Base-by-base conservation (phyloP, 2,797 vertebrate genomes). In the Melanotaenia boesemani region DNA sequence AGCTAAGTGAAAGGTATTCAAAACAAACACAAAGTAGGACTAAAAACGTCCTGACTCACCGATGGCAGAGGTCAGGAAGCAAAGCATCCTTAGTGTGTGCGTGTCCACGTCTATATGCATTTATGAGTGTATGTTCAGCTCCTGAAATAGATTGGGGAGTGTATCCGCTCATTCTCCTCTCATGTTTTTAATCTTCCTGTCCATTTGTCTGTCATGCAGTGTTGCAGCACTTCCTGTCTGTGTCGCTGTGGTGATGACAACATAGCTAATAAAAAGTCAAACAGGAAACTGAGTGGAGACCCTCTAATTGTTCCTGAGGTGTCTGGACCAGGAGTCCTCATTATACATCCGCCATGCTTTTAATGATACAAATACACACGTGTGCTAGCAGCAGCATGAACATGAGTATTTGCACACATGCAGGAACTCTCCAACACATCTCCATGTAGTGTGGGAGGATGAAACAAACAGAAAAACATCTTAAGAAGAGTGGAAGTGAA, bases 301-400 rank as follows among this genome's bases (percentile, higher is more conserved):
- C 85, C 85, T 84, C 86, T 89, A 87, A 91, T 91, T 92, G 91
- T 93, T 91, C 46, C 72, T 3, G 78, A 92, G 89, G 92, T 92
- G 90, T 92, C 89, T 89, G 87, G 74, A 66, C 56, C 64, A 70
- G 81, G 80, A 87, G 83, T 76, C 76, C 79, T 80, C 67, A 41
- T 84, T 72, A 67, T 71, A 82, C 78, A 87, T 89, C 87, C 83
- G 80, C 77, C 36, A 1, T 13, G 56, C 61, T 63, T 82, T 86
- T 62, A 77, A 75, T 77, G 76, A 82, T 72, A 74, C 67, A 78
- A 41, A 66, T 57, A 74, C 72, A 74, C 62, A 74, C 41, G 41
- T 18, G 18, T 34, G 20, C 30, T 30, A 48, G 7, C 28, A 64
- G 32, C 54, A 20, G 32, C 59, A 30, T 28, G 30, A 24, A 48